phyloP scores from a whole-genome alignment of 92 coral and sea anemone genomes.

The Zoanthus solanderi region DNA sequence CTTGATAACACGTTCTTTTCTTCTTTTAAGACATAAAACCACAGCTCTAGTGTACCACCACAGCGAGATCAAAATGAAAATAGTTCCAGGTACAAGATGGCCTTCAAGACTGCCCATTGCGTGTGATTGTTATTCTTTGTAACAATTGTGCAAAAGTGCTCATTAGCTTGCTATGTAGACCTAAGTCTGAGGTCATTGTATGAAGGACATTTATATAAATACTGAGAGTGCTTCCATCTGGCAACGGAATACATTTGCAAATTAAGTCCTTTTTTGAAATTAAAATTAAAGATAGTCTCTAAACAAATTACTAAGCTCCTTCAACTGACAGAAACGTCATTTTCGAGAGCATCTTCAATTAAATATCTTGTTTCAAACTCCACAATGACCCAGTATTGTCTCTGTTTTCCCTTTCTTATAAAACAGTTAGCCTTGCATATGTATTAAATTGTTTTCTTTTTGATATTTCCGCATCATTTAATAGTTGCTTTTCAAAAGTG shows the following conservation, averaged over 20 bases:
- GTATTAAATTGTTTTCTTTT: too few species aligned
- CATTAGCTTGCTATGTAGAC: neutral
- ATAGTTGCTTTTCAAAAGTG: too few species aligned
- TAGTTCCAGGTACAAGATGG: constrained; percentile 81
- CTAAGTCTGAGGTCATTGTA: neutral
- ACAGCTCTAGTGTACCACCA: constrained; percentile 85
- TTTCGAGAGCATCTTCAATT: neutral
- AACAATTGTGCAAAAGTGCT: too few species aligned
- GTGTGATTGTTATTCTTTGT: neutral
- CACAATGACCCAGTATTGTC: too few species aligned
- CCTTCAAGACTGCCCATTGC: constrained; percentile 87
- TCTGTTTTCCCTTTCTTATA: too few species aligned
- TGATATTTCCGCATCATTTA: too few species aligned
- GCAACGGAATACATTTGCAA: neutral
- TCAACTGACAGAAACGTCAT: neutral
- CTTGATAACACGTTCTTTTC: neutral
- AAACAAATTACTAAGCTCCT: neutral
- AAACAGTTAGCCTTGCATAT: too few species aligned
- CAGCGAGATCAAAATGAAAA: constrained; percentile 63
- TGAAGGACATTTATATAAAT: too few species aligned
- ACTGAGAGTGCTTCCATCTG: neutral
- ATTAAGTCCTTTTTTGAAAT: constrained; percentile 6
- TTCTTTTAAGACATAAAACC: constrained; percentile 8
- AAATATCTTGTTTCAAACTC: neutral
- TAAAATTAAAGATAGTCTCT: neutral